A percentile compares a stretch with the other conserved stretches of the same genome.
Conservation (phyloP, 2,797 vertebrate species). For the Brotula barbata region DNA sequence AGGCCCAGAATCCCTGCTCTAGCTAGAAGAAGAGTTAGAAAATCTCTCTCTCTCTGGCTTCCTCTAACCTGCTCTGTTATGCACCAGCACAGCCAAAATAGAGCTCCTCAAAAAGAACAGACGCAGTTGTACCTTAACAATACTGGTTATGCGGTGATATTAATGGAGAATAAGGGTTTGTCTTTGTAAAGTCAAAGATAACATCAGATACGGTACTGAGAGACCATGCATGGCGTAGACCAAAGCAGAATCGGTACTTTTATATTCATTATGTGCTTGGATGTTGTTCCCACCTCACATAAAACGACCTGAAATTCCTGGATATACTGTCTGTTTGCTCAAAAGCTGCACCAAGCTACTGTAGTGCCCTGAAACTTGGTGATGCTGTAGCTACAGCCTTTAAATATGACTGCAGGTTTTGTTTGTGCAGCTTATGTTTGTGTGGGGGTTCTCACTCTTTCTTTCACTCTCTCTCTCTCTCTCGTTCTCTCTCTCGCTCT, state of each 20-base stretch:
- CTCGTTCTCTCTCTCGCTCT: conserved; percentile 15
- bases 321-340: conserved; percentile 21
- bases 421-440: conserved; percentile 65
- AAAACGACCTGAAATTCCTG: conserved; percentile 22
- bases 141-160: conserved; percentile 35
- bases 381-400: conserved; percentile 55
- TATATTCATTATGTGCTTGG: conserved; percentile 29
- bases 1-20: conserved; percentile 73
- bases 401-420: conserved; percentile 68
- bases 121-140: conserved; percentile 43
- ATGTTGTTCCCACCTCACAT: conserved; percentile 10
- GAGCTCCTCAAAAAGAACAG: conserved; percentile 51
- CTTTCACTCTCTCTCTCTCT: conserved; percentile 4
- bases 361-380: conserved; percentile 45
- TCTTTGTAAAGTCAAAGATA: conserved; percentile 65
- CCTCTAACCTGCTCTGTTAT: conserved; percentile 70
- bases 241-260: conserved; percentile 38
- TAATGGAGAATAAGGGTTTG: conserved; percentile 58
- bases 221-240: conserved; percentile 41
- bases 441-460: conserved; percentile 69
- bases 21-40: conserved; percentile 73
- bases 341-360: conserved; percentile 33
- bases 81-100: conserved; percentile 71
- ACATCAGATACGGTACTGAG: conserved; percentile 41
- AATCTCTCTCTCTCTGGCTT: conserved; percentile 60